Evolutionary conservation across 2,113 vertebrate genomes (phyloP).

Genomic region (Meriones unguiculatus): DNA sequence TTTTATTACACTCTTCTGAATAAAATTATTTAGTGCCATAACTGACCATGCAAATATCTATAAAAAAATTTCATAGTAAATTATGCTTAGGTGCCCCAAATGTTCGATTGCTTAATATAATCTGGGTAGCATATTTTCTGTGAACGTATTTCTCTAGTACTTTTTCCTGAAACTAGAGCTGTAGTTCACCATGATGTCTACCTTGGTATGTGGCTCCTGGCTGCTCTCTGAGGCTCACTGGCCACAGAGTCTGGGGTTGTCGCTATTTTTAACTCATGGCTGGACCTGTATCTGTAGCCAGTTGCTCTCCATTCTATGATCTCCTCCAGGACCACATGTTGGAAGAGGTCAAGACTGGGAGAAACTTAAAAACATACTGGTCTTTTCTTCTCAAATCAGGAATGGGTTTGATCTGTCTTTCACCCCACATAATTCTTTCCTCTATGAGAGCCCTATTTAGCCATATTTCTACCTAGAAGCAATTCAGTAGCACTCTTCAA

Average conservation of each 20-base stretch:
- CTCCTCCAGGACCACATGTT: too few species aligned
- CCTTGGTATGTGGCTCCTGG: neutral
- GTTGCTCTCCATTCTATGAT: neutral
- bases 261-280: neutral
- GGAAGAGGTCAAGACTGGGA: neutral
- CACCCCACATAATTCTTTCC: neutral
- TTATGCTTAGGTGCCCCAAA: neutral
- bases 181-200: neutral
- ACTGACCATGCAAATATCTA: neutral
- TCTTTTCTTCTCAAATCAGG: neutral
- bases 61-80: neutral
- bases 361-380: neutral
- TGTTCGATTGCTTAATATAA: neutral
- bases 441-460: neutral
- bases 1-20: slow-evolving; percentile 9
- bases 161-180: neutral
- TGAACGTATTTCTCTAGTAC: neutral
- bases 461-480: neutral
- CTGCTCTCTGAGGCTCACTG: neutral
- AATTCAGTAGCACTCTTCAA: neutral
- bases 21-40: neutral
- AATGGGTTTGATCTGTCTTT: neutral
- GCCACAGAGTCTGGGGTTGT: neutral
- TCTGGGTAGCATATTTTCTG: neutral
- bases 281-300: neutral